phyloP scores from a whole-genome alignment of 2,888 invertebrate species.

The Piscicola geometra region DNA sequence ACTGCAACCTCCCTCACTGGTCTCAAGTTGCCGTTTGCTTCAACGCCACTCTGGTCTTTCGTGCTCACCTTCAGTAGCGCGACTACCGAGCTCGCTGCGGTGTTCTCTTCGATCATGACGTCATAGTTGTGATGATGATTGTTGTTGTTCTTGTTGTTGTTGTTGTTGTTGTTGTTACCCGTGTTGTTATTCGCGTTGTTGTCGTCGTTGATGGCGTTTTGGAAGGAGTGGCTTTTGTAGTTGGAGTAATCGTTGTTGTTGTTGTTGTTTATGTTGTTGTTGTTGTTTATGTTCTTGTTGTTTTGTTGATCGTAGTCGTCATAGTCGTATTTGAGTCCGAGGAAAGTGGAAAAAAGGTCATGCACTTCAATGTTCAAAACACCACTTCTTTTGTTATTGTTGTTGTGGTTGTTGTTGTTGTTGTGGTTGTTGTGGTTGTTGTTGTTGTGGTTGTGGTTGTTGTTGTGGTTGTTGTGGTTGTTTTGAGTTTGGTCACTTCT shows the following conservation, averaged over 20 bases:
- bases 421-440: not conserved
- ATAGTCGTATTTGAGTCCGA: not conserved
- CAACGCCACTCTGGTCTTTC: not conserved
- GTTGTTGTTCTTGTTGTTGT: not conserved
- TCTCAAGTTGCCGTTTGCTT: not conserved
- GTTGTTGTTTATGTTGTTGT: not conserved
- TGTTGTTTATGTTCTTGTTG: not conserved
- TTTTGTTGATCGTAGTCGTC: not conserved
- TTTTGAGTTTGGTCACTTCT: not conserved
- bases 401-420: not conserved
- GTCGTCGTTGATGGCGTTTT: not conserved
- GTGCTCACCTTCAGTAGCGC: constrained; percentile 18
- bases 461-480: not conserved
- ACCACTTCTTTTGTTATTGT: not conserved
- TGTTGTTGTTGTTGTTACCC: not conserved
- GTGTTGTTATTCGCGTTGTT: not conserved
- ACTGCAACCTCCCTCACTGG: not conserved
- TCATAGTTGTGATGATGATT: not conserved
- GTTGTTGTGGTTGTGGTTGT: not conserved
- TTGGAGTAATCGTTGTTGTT: not conserved
- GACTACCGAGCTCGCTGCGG: constrained; percentile 16
- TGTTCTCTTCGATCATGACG: constrained; percentile 24
- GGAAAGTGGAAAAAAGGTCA: not conserved
- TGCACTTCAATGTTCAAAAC: not conserved
- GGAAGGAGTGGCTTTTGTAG: not conserved